A percentile compares a stretch with the other conserved stretches of the same genome.
phyloP scores from a whole-genome alignment of 2,888 invertebrate species.

The Parasteatoda lunata region DNA sequence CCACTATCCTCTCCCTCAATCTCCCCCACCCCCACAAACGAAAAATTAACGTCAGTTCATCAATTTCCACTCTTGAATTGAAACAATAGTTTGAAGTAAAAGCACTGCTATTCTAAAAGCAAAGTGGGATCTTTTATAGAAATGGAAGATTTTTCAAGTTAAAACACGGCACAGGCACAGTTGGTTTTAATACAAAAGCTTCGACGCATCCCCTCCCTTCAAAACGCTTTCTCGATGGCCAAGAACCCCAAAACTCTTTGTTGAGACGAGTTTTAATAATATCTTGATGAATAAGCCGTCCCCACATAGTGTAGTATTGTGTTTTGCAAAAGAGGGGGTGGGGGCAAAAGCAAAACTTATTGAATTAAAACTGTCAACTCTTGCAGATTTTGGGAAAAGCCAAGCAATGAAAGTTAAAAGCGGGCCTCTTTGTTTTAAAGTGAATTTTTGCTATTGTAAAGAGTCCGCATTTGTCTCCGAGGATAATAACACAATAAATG shows the following conservation, averaged over 20 bases:
- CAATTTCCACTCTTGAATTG: slow-evolving; percentile 68
- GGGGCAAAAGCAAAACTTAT: slow-evolving; percentile 52
- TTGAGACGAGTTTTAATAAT: slow-evolving; percentile 63
- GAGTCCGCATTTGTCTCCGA: slow-evolving; percentile 38
- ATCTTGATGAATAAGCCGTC: slow-evolving; percentile 66
- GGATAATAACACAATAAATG: slow-evolving; percentile 48
- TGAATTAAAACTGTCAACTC: slow-evolving; percentile 68
- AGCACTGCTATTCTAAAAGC: slow-evolving; percentile 51
- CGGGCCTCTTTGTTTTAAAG: slow-evolving; percentile 61
- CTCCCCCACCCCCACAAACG: slow-evolving; percentile 19
- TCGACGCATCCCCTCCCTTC: not conserved
- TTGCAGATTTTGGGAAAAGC: slow-evolving; percentile 43
- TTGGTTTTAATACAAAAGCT: slow-evolving; percentile 65
- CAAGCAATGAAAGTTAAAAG: slow-evolving; percentile 58
- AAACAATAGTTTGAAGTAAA: slow-evolving; percentile 65
- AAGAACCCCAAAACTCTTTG: slow-evolving; percentile 30
- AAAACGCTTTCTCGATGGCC: not conserved
- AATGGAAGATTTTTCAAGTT: slow-evolving; percentile 68
- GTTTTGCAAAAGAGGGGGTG: slow-evolving; percentile 56
- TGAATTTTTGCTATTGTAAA: slow-evolving; percentile 66
- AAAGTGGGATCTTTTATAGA: slow-evolving; percentile 45
- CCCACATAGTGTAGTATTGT: slow-evolving; percentile 46
- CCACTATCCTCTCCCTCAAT: slow-evolving; percentile 11
- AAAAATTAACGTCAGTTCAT: slow-evolving; percentile 68
- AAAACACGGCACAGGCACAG: slow-evolving; percentile 55